A percentile compares a stretch with the other conserved stretches of the same genome.
phyloP scores from a whole-genome alignment of 1,140 invertebrate species.

The Drosophila athabasca region DNA sequence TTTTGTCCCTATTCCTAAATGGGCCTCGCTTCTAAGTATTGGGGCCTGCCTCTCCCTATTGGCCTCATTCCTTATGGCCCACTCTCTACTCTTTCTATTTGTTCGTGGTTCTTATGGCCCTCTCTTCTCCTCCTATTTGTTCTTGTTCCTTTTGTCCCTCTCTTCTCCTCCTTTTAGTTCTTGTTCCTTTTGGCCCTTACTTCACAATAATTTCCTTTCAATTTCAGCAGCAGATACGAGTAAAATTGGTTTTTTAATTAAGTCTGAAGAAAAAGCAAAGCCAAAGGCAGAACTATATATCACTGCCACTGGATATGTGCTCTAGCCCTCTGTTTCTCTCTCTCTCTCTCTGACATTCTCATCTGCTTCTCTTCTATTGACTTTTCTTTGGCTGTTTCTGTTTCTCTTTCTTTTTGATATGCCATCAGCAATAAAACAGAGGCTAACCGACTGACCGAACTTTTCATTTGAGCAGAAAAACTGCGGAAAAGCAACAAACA shows the following conservation, averaged over 20 bases:
- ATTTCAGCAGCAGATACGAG: conserved; percentile 42
- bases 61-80: no score
- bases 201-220: conserved; percentile 52
- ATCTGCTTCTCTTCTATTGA: background rate
- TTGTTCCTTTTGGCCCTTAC: conserved; percentile 25
- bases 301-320: conserved; percentile 4
- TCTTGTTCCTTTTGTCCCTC: background rate
- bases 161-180: conserved; percentile 24
- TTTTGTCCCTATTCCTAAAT: no score
- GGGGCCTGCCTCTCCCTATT: no score
- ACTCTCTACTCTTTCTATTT: no score
- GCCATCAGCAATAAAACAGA: conserved; percentile 26
- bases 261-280: conserved; percentile 42
- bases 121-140: no score
- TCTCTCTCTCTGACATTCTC: no score
- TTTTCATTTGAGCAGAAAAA: conserved; percentile 28
- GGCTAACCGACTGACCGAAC: conserved; percentile 48
- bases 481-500: conserved; percentile 13
- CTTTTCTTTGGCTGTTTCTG: conserved; percentile 13
- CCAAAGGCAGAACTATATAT: conserved; percentile 32
- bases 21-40: no score
- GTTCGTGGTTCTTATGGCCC: no score
- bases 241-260: conserved; percentile 78
- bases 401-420: conserved; percentile 34
- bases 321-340: no score